Evolutionary conservation across 2,888 invertebrate species (phyloP), one percentile per base, ranked within the genome.

Genomic region (Scaptodrosophila latifasciaeformis): DNA sequence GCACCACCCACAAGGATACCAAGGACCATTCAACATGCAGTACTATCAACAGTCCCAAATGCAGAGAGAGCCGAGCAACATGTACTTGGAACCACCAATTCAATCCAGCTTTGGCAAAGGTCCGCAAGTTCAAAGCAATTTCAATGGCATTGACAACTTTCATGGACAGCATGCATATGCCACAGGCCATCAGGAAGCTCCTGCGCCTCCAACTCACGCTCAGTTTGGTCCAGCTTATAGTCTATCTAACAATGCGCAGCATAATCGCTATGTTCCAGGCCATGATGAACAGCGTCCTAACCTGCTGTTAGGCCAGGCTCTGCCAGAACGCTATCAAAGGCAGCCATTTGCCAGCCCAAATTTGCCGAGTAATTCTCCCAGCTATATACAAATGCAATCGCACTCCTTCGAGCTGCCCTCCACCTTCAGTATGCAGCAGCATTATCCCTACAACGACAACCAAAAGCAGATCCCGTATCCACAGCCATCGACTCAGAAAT

Each of bases 321-420:
- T 71, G 62, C 67, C 77, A 2, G 62, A 59, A 0, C 54, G 40
- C 2, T 46, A 72, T 21, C 67, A 67, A 17, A 60, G 61, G 1
- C 67, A 58, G 5, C 40, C 37, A 1, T 72, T 72, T 4, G 19
- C 46, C 24, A 29, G 46, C 18, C 12, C 31, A 18, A 37, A 0
- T 12, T 10, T 2, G 15, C 5, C 3, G 6, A 39, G 17, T 5
- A 51, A 39, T 9, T n/a, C 44, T 1, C 2, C 24, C 0, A 43
- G 34, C 10, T 70, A 19, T 15, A 21, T 77, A 10, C 77, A 77
- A 27, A 77, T 74, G 72, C 74, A 74, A 24, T 74, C 77, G 10
- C 59, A 70, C 3, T 74, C 75, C 5, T 74, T 56, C 40, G 70
- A 72, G 24, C 37, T 77, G 50, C 70, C 74, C 2, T 44, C 70